phyloP scores from a whole-genome alignment of 2,888 invertebrate species.

The Cremastinae sp. region DNA sequence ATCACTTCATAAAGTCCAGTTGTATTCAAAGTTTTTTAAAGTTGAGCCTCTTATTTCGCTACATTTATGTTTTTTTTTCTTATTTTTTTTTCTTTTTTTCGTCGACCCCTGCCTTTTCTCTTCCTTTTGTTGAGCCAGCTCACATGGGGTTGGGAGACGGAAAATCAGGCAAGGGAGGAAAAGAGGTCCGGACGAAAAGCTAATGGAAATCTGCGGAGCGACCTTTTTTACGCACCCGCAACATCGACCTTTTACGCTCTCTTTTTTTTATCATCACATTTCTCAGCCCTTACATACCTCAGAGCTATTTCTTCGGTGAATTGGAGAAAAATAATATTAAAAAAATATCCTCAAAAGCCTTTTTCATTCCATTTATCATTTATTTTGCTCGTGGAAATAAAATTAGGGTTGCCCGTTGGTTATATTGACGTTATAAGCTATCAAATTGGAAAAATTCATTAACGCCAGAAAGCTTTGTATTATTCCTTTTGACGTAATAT shows the following conservation, averaged over 20 bases:
- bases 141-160: conserved; percentile 20
- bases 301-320: neutral
- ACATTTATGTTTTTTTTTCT: conserved; percentile 4
- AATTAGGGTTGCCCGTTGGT: too few species aligned
- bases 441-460: too few species aligned
- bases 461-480: too few species aligned
- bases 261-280: conserved; percentile 28
- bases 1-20: conserved; percentile 16
- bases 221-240: conserved; percentile 11
- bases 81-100: conserved; percentile 1
- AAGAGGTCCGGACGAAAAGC: conserved; percentile 10
- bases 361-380: too few species aligned
- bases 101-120: too few species aligned
- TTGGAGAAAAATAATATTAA: too few species aligned
- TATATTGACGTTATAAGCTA: too few species aligned
- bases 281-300: neutral
- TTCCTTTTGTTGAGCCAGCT: conserved; percentile 10
- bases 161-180: conserved; percentile 22
- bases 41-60: neutral
- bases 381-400: too few species aligned
- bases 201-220: conserved; percentile 24
- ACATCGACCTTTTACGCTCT: conserved; percentile 9
- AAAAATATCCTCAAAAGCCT: too few species aligned
- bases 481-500: too few species aligned
- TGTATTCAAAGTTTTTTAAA: too few species aligned